Evolutionary conservation across 2,113 vertebrate species (phyloP).

Genomic region (Natator depressus): DNA sequence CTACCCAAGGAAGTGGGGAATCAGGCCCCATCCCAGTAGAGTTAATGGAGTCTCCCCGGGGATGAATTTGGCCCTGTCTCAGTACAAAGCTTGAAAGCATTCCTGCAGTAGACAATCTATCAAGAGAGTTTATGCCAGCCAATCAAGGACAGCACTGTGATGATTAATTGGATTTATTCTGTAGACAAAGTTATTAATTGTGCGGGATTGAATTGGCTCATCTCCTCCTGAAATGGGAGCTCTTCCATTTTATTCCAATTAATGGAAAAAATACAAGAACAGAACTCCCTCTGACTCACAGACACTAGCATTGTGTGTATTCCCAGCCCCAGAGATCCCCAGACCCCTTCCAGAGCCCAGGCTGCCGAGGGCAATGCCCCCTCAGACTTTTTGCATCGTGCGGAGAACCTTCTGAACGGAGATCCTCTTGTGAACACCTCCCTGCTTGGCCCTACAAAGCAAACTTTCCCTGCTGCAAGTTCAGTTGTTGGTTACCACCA

Average conservation of each 20-base stretch:
- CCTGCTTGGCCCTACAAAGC: neutral
- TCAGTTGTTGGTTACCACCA: neutral
- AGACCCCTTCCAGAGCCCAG: neutral
- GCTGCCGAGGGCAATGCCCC: neutral
- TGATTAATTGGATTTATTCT: neutral
- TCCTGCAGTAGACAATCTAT: neutral
- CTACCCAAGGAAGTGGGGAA: neutral
- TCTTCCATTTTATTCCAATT: conserved; percentile 30
- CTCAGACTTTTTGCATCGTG: neutral
- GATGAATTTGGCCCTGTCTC: neutral
- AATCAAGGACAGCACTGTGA: neutral
- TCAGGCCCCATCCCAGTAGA: neutral
- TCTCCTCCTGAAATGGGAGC: neutral
- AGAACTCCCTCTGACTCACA: neutral
- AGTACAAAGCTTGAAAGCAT: neutral
- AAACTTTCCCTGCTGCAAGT: neutral
- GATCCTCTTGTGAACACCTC: neutral
- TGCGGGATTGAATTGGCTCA: neutral
- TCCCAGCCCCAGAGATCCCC: conserved; percentile 8
- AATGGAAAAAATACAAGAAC: neutral
- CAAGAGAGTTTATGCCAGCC: neutral
- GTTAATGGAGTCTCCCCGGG: neutral
- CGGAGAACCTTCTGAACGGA: neutral
- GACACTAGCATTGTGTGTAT: neutral
- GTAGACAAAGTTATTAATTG: conserved; percentile 21